Conservation (phyloP, 2,888 invertebrate genomes). For the Barypeithes pellucidus region DNA sequence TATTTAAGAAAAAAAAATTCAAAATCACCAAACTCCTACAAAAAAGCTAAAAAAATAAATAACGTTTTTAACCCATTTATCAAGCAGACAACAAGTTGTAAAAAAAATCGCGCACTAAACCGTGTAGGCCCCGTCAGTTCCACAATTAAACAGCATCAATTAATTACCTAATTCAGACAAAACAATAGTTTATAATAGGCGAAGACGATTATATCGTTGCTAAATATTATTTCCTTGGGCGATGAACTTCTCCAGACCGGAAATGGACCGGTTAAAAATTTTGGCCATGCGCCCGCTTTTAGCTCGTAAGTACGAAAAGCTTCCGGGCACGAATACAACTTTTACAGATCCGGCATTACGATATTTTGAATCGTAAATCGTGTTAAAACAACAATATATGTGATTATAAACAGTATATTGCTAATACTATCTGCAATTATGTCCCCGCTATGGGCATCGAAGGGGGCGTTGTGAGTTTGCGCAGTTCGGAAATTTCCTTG, state of each 20-base stretch:
- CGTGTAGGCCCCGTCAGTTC: background rate
- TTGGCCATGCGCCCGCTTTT: slow-evolving; percentile 43
- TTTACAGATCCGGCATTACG: slow-evolving; percentile 4
- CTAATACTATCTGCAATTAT: no score
- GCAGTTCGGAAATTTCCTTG: no score
- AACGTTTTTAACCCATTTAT: no score
- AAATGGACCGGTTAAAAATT: slow-evolving; percentile 39
- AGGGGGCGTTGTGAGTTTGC: no score
- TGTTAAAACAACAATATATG: background rate
- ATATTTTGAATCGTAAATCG: no score
- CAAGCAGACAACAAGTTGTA: no score
- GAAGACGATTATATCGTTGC: slow-evolving; percentile 41
- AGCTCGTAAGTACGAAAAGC: slow-evolving; percentile 37
- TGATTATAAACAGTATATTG: no score
- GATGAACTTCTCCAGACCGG: slow-evolving; percentile 49
- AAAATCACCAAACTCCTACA: no score
- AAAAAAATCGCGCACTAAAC: background rate
- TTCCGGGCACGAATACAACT: slow-evolving; percentile 37
- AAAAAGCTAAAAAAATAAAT: no score
- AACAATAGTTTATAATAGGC: slow-evolving; percentile 10
- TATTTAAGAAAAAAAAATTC: no score
- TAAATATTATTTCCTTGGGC: slow-evolving; percentile 50
- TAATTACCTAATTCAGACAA: slow-evolving; percentile 2
- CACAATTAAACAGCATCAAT: background rate
- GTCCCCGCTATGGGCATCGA: no score